A percentile compares a stretch with the other conserved stretches of the same genome.
Conservation (phyloP, 2,797 vertebrate genomes). For the Rousettus madagascariensis region DNA sequence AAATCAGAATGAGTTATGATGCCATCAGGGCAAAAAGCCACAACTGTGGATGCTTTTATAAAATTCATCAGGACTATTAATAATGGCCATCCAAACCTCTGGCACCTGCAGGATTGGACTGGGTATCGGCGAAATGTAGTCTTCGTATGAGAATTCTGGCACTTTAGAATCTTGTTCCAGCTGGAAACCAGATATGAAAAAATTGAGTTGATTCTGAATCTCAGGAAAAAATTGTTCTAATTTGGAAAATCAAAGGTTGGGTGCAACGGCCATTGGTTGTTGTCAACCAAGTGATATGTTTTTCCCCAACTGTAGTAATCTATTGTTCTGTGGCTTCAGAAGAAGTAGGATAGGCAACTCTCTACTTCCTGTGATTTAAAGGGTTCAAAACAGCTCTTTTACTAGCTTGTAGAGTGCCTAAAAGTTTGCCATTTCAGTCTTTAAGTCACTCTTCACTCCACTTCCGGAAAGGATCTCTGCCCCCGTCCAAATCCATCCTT, state of each 20-base stretch:
- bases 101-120: constrained; percentile 9
- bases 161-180: constrained; percentile 8
- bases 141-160: constrained; percentile 43
- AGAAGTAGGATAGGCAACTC: neutral
- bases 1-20: constrained; percentile 59
- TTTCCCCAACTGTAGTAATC: neutral
- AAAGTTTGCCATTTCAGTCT: neutral
- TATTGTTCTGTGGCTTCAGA: neutral
- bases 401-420: neutral
- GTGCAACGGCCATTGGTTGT: neutral
- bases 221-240: constrained; percentile 25
- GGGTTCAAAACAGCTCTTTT: neutral
- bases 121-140: constrained; percentile 49
- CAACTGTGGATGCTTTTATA: constrained; percentile 45
- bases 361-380: neutral
- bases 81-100: constrained; percentile 28
- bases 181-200: constrained; percentile 50
- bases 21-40: constrained; percentile 21
- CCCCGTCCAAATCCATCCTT: neutral
- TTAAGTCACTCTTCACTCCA: neutral
- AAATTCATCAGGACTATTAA: constrained; percentile 20
- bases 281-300: neutral
- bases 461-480: neutral
- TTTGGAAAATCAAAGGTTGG: constrained; percentile 36
- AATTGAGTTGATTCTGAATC: constrained; percentile 34